Percentiles rank a stretch among this genome's conserved stretches.
Conservation (phyloP, 2,113 vertebrate species). For the Fregetta grallaria region DNA sequence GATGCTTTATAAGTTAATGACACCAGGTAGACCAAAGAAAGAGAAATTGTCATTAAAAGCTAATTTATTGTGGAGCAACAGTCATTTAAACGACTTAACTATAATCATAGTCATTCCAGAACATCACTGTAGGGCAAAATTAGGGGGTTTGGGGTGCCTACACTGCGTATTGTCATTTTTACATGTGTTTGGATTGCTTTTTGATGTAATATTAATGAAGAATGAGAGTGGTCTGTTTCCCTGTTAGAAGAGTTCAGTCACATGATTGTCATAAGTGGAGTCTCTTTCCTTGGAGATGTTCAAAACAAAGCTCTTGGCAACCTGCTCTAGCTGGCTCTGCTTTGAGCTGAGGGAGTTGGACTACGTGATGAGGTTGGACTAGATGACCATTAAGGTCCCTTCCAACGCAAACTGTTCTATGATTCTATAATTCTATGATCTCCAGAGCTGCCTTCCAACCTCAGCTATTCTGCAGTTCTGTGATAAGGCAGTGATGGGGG, state of each 20-base stretch:
- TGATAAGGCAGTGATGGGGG: neutral
- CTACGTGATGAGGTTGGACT: too few species aligned
- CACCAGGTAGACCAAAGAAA: neutral
- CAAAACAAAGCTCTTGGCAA: neutral
- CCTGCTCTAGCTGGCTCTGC: neutral
- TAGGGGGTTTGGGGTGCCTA: neutral
- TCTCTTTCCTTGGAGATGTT: neutral
- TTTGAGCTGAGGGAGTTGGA: neutral
- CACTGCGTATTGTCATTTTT: neutral
- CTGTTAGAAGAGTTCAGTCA: neutral
- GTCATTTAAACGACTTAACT: neutral
- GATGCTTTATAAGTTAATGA: neutral
- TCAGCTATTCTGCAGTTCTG: neutral
- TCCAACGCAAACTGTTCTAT: too few species aligned
- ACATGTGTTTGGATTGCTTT: neutral
- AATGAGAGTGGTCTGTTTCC: neutral
- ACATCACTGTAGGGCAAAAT: neutral
- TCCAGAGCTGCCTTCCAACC: neutral
- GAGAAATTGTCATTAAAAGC: neutral
- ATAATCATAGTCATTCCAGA: neutral
- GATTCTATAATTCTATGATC: too few species aligned
- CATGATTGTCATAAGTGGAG: neutral
- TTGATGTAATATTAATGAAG: neutral
- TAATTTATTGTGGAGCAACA: neutral
- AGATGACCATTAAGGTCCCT: too few species aligned